Evolutionary conservation across 2,113 vertebrate genomes (phyloP), one percentile per base, ranked within the genome.

Genomic region (Sylvilagus bachmani): DNA sequence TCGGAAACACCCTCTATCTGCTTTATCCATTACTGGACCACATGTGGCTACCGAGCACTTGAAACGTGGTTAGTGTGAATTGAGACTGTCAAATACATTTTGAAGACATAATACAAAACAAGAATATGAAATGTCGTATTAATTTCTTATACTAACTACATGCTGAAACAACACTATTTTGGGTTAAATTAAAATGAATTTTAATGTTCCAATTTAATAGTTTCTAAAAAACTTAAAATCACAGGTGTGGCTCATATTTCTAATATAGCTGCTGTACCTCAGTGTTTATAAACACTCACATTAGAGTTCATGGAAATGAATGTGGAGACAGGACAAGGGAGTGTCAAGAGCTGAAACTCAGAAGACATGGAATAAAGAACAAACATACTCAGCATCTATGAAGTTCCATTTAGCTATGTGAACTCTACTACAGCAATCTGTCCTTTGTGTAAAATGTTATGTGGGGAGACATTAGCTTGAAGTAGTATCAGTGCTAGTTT

Each of bases 101-200:
- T 90, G 51, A 94, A 69, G 62, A 70, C 5, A 53, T 3, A 66
- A 49, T 36, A 73, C 2, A 19, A 66, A 58, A 33, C 58, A 31
- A 49, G 38, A 66, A 83, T 25, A 2, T 29, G 10, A 70, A 61
- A 94, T 0, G 3, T 19, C 16, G 14, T 3, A 27, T 38, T 77
- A 33, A n/a, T 33, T 79, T 71, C 84, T 86, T 90, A 78, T 29
- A 86, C 9, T 10, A 14, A 79, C 55, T 49, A 80, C 2, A 29
- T 91, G 53, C 13, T 89, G 66, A 94, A 77, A 36, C 36, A 90
- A 33, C 16, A 77, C 16, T 51, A n/a, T 58, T 83, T 55, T 88
- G 36, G 70, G 55, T 78, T 80, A 93, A 75, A 70, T 51, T 83
- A 87, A 81, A 86, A 67, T 71, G 64, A 58, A 73, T n/a, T 69